Percentiles rank a stretch among this genome's conserved stretches.
Evolutionary conservation across 2,113 vertebrate species (phyloP).

Genomic region (Phyllostomus hastatus): DNA sequence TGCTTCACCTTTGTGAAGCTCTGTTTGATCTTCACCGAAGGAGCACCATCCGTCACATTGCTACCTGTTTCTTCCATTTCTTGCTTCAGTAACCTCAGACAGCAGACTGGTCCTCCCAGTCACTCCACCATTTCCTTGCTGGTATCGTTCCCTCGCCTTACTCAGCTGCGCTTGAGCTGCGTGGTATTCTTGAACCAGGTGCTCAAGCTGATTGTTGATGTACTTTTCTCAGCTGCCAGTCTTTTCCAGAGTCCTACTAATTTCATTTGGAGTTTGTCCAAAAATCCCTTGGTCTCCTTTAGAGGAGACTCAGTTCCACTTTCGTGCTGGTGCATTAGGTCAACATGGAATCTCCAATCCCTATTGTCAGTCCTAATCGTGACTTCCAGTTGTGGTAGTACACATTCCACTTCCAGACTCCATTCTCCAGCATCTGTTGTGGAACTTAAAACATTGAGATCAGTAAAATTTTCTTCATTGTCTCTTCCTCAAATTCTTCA

Average conservation of each 20-base stretch:
- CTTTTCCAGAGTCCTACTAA: slow-evolving; percentile 95
- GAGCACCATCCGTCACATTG: slow-evolving; percentile 97
- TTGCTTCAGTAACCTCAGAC: slow-evolving; percentile 96
- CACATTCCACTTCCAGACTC: slow-evolving; percentile 95
- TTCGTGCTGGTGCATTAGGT: slow-evolving; percentile 97
- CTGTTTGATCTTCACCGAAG: slow-evolving; percentile 96
- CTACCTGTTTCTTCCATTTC: slow-evolving; percentile 97
- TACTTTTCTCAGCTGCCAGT: slow-evolving; percentile 96
- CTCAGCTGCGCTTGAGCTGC: slow-evolving; percentile 90
- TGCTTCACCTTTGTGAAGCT: slow-evolving; percentile 95
- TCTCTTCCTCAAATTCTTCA: too few species aligned
- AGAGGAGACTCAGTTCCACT: slow-evolving; percentile 92
- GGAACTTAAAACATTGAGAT: slow-evolving; percentile 84
- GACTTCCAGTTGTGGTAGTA: slow-evolving; percentile 95
- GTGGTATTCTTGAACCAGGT: slow-evolving; percentile 92
- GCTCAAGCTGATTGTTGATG: slow-evolving; percentile 94
- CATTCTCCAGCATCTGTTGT: slow-evolving; percentile 91
- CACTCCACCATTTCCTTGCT: slow-evolving; percentile 91
- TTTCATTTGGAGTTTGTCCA: slow-evolving; percentile 94
- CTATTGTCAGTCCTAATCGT: slow-evolving; percentile 94
- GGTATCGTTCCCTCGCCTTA: slow-evolving; percentile 92
- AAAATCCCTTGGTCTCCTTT: slow-evolving; percentile 90
- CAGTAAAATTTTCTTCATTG: too few species aligned
- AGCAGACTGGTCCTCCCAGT: slow-evolving; percentile 89
- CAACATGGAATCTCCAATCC: slow-evolving; percentile 97